Conservation (phyloP, 2,797 vertebrate species). For the Hydrocynus forskahlii region DNA sequence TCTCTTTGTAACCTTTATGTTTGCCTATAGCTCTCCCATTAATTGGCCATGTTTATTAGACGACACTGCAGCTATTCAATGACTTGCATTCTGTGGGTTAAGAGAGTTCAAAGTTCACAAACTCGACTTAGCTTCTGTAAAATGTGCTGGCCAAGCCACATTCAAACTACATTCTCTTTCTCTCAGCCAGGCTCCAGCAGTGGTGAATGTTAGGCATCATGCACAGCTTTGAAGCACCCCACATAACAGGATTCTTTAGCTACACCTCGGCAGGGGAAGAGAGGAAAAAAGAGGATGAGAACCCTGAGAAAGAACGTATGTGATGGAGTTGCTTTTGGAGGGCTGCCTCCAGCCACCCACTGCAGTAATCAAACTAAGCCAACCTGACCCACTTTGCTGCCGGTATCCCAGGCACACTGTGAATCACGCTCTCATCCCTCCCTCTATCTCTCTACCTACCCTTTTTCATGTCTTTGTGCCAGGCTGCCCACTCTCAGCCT, state of each 20-base stretch:
- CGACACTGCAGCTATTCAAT: neutral
- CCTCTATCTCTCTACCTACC: conserved; percentile 40
- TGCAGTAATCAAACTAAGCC: conserved; percentile 67
- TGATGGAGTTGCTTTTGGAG: conserved; percentile 54
- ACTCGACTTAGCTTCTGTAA: conserved; percentile 32
- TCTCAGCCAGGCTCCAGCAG: conserved; percentile 31
- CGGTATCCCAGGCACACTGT: conserved; percentile 59
- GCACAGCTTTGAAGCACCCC: conserved; percentile 62
- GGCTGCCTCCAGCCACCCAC: conserved; percentile 64
- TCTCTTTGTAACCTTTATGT: neutral
- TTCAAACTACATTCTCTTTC: conserved; percentile 27
- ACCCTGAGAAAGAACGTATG: conserved; percentile 42
- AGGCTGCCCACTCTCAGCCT: conserved; percentile 55
- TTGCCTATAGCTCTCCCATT: neutral
- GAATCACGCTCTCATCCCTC: conserved; percentile 47
- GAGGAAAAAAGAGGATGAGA: conserved; percentile 43
- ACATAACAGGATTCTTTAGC: conserved; percentile 70
- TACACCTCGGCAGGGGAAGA: conserved; percentile 62
- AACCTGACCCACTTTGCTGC: conserved; percentile 71
- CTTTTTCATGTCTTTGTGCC: conserved; percentile 54
- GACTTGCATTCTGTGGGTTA: conserved; percentile 4
- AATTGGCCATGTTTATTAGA: no score
- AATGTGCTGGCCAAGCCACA: conserved; percentile 20
- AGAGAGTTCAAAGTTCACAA: conserved; percentile 43
- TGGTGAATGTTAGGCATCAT: conserved; percentile 49